Conservation (phyloP, 1,140 invertebrate species). For the Pinna nobilis region DNA sequence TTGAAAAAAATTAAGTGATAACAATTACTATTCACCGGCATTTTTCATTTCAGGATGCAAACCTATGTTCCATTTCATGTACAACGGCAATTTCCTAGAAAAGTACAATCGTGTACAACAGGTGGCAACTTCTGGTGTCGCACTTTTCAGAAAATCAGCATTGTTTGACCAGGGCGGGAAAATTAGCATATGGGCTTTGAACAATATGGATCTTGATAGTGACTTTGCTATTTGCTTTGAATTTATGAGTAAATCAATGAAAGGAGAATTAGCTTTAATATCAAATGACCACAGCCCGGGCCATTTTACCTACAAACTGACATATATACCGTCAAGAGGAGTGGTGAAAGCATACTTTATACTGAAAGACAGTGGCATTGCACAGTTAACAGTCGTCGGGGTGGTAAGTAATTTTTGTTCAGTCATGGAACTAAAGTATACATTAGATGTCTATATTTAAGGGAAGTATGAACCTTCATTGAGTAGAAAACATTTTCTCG, state of each 20-base stretch:
- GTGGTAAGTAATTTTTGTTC: slow-evolving; percentile 28
- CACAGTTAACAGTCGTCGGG: slow-evolving; percentile 13
- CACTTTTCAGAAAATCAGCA: slow-evolving; percentile 32
- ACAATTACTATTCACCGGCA: too few species aligned
- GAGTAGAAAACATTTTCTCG: too few species aligned
- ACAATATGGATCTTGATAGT: slow-evolving; percentile 30
- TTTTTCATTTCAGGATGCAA: slow-evolving; percentile 28
- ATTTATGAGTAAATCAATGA: slow-evolving; percentile 29
- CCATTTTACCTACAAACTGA: slow-evolving; percentile 39
- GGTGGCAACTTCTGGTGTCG: slow-evolving; percentile 31
- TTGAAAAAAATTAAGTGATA: background rate
- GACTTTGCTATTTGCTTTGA: slow-evolving; percentile 42
- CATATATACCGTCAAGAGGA: slow-evolving; percentile 16
- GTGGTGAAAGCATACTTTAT: slow-evolving; percentile 35
- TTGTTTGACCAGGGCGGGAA: slow-evolving; percentile 39
- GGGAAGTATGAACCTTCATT: too few species aligned
- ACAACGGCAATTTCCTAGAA: slow-evolving; percentile 43
- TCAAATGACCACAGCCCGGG: slow-evolving; percentile 25
- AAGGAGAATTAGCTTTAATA: slow-evolving; percentile 40
- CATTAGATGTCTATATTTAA: too few species aligned
- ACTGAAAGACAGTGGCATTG: slow-evolving; percentile 8
- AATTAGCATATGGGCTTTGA: slow-evolving; percentile 39
- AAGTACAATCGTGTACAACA: slow-evolving; percentile 38
- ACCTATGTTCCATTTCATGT: slow-evolving; percentile 40
- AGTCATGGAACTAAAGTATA: background rate